Conservation (phyloP, 2,797 vertebrate species). For the Melanotaenia maccullochi region DNA sequence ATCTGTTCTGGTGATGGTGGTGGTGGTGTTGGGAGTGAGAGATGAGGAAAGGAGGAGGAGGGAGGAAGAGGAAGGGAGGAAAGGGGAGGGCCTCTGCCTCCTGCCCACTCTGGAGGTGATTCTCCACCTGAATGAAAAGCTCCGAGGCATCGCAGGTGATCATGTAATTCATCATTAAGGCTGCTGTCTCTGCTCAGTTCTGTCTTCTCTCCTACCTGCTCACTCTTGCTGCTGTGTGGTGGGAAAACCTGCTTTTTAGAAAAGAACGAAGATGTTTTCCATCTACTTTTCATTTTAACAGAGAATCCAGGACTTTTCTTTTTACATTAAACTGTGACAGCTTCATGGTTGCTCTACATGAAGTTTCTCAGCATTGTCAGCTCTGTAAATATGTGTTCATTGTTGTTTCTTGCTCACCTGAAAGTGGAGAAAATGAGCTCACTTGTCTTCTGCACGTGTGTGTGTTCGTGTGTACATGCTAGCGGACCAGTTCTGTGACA, state of each 20-base stretch:
- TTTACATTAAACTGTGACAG: neutral
- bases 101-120: slow-evolving; percentile 72
- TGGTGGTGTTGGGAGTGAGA: slow-evolving; percentile 73
- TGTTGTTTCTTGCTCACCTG: slow-evolving; percentile 42
- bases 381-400: slow-evolving; percentile 11
- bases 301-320: neutral
- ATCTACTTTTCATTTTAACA: slow-evolving; percentile 28
- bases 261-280: neutral
- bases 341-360: slow-evolving; percentile 17
- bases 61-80: slow-evolving; percentile 32
- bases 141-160: slow-evolving; percentile 78
- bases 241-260: slow-evolving; percentile 40
- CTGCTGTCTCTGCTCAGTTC: slow-evolving; percentile 62
- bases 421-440: slow-evolving; percentile 29
- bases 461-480: slow-evolving; percentile 30
- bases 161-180: slow-evolving; percentile 80
- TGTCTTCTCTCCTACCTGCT: slow-evolving; percentile 48
- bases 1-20: slow-evolving; percentile 85
- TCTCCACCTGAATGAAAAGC: slow-evolving; percentile 80
- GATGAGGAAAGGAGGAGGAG: slow-evolving; percentile 56
- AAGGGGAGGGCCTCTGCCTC: slow-evolving; percentile 50
- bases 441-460: slow-evolving; percentile 8
- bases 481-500: slow-evolving; percentile 50
- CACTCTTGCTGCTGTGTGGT: slow-evolving; percentile 45
- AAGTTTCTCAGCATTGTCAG: neutral